These are phyloP conservation scores for Lepus americanus DNA, from an alignment of 2,113 vertebrate genomes.

Conservation along the genomic window DNA sequence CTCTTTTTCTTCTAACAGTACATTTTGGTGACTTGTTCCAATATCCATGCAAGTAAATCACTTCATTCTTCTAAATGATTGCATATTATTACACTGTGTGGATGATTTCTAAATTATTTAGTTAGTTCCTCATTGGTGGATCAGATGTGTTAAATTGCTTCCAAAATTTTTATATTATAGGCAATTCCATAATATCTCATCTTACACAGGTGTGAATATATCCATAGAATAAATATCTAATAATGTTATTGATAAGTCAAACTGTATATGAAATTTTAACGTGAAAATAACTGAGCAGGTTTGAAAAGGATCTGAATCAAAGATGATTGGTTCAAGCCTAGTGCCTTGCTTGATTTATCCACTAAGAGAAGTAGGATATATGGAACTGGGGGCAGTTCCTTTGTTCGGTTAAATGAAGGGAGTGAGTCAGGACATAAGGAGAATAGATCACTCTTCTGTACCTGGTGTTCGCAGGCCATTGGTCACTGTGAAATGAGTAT, in stretches of 20 bases:
- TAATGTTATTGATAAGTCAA: not conserved
- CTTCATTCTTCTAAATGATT: not conserved
- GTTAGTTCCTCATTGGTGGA: not conserved
- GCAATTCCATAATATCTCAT: not conserved
- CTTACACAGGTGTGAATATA: not conserved
- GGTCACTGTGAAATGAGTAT: not conserved
- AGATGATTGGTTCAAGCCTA: not conserved
- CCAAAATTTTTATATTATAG: not conserved
- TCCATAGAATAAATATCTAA: not conserved
- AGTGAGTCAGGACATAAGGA: not conserved
- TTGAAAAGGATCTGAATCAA: slow-evolving; percentile 34
- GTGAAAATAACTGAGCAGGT: slow-evolving; percentile 8
- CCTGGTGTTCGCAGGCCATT: not conserved
- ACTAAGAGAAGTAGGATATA: not conserved
- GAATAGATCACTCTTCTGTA: not conserved
- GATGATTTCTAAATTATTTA: slow-evolving; percentile 16
- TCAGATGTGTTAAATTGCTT: not conserved
- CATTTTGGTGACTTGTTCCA: not conserved
- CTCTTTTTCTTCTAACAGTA: not conserved
- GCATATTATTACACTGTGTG: not conserved
- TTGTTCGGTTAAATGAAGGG: not conserved
- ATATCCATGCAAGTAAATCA: not conserved
- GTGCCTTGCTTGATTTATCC: not conserved
- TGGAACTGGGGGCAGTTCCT: not conserved
- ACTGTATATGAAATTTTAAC: not conserved